Base-by-base conservation (phyloP, 2,797 vertebrate species). In the Acanthurus tractus region DNA sequence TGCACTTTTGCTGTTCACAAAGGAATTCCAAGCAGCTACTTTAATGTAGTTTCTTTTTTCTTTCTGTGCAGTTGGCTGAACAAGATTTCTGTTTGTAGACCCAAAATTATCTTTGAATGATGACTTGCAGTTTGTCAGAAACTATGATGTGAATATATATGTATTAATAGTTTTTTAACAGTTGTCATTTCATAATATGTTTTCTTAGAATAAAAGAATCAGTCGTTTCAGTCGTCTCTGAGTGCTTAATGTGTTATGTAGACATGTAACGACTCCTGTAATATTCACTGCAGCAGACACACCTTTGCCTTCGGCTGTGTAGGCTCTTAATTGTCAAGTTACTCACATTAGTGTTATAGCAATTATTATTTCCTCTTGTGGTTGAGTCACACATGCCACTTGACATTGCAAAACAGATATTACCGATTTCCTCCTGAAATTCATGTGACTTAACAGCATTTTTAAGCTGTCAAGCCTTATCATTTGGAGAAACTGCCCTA, bases 121-220 rank as follows among this genome's bases (percentile, higher is more conserved):
- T 64, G 22, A 63, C 34, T 44, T 48, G 14, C 23, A 70, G 42
- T 71, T 54, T 80, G 40, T 79, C 36, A 22, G 36, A 59, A 20
- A 42, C 25, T 50, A 64, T 70, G 46, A 64, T 88, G 61, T 90
- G 76, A 86, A 84, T 82, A 79, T 68, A 36, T 29, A 54, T 83
- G 67, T 83, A 59, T 66, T 50, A 20, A 70, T 74, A 57, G 9
- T 49, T 67, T 71, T 79, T 79, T 77, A 78, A 50, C 9, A 8
- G 10, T 69, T 84, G 49, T 85, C 10, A 68, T 79, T 81, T 70
- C 81, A n/a, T 52, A 42, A 48, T 73, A 6, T 63, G 52, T 80
- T 82, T 85, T 76, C 25, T 82, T 75, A 52, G 67, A 89, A 83
- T 91, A 90, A 92, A 90, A 76, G 6, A 67, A 74, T 49, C 10